Percentiles rank a stretch among this genome's conserved stretches.
These are phyloP conservation scores for Leptopilina myrica DNA, from an alignment of 2,888 invertebrate species.

Conservation along the genomic window DNA sequence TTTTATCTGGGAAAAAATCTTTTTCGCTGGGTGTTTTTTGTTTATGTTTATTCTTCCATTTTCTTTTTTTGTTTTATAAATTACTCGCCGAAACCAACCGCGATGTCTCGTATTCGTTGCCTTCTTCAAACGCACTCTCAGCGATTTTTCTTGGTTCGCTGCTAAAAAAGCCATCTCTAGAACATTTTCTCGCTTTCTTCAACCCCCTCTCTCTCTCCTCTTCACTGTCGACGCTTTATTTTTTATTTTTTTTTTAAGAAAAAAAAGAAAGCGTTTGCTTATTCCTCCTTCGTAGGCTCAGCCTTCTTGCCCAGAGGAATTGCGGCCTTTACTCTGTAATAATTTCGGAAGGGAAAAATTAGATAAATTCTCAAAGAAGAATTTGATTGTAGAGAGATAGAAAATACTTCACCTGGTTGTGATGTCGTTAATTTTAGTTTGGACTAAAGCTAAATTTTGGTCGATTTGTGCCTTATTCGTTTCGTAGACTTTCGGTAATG, in stretches of 20 bases:
- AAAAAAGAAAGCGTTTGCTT: conserved; percentile 69
- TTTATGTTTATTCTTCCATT: conserved; percentile 49
- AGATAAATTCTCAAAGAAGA: conserved; percentile 15
- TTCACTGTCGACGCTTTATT: conserved; percentile 44
- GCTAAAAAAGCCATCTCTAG: conserved; percentile 49
- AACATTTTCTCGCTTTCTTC: conserved; percentile 3
- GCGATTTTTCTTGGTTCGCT: conserved; percentile 40
- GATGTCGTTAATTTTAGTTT: conserved; percentile 92
- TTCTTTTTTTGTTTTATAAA: conserved; percentile 46
- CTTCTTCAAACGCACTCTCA: conserved; percentile 27
- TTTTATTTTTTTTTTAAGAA: conserved; percentile 46
- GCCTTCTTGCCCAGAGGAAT: conserved; percentile 92
- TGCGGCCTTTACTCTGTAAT: conserved; percentile 87
- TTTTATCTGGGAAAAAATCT: conserved; percentile 38
- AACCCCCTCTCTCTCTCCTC: conserved; percentile 11
- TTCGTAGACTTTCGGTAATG: conserved; percentile 97
- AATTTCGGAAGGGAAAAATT: not conserved
- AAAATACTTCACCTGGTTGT: conserved; percentile 88
- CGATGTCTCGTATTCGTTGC: conserved; percentile 39
- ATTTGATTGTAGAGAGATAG: conserved; percentile 42
- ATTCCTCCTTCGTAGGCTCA: conserved; percentile 91
- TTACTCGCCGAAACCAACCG: conserved; percentile 17
- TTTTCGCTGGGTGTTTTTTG: conserved; percentile 46
- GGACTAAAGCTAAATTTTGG: conserved; percentile 91
- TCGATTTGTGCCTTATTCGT: conserved; percentile 96